Base-by-base conservation (phyloP, 1,140 invertebrate species). In the Acromyrmex charruanus region DNA sequence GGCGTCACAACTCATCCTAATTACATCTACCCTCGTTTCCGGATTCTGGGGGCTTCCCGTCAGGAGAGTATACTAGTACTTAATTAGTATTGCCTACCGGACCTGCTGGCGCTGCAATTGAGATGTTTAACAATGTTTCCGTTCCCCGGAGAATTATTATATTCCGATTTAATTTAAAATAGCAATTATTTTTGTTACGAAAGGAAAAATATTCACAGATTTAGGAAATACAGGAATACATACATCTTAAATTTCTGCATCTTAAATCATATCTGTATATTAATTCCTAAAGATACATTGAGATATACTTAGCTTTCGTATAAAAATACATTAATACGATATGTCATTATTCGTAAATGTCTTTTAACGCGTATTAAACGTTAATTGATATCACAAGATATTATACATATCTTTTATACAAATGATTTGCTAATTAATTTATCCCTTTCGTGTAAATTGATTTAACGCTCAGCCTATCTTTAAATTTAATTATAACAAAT, bases 1-100 rank as follows among this genome's bases (percentile, higher is more conserved):
- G 80, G 88, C 89, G 87, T 93, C 90, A 90, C 93, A 93, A 93
- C 90, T 93, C 93, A 94, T 94, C 92, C 93, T 94, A 94, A 94
- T 94, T 93, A 93, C 92, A 93, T 93, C 91, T 92, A 93, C 91
- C 91, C 91, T 93, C 92, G 89, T 93, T 94, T 94, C 92, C 93
- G 90, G 91, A 92, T 92, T 91, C 90, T 87, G 85, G 59, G 88
- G 86, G 74, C 77, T 93, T 92, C 90, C 87, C 91, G 91, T 91
- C 84, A 84, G 89, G 85, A 91, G 89, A 85, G 87, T 90, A 91
- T 86, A 91, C 87, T 85, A 88, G 87, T 86, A 92, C 92, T 94
- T 94, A 93, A 94, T 94, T 93, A 94, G 91, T 92, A 93, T 93
- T 92, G 92, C 92, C 90, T 90, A 88, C 92, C 90, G 92, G 92